Base-by-base conservation (phyloP, 2,888 invertebrate genomes). In the Tortrix viridana region DNA sequence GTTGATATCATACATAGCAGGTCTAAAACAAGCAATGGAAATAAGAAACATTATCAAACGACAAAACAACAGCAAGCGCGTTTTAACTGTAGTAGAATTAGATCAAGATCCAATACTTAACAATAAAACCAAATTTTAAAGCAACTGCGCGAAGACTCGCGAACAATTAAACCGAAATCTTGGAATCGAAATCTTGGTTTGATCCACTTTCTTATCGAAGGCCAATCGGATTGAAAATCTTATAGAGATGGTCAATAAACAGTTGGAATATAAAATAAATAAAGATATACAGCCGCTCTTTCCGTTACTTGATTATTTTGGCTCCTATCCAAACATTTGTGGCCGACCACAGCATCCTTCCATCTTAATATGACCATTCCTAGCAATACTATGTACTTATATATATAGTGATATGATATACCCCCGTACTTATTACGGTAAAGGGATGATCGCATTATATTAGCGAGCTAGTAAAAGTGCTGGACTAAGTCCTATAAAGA, bases 241-340 rank as follows among this genome's bases (percentile, higher is more conserved):
- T 71, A 73, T 75, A 70, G 67, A 67, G 76, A 80, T 77, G 74
- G 76, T 79, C 81, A 81, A 82, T 85, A 84, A 80, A 79, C 52
- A 54, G 57, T 72, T 66, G 69, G 67, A 75, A 78, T 77, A 84
- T 77, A 77, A 79, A 84, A 82, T 80, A 83, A 82, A 82, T 81
- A 82, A 80, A 74, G 72, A 78, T 79, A 76, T 74, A 80, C 69
- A 79, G 79, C 73, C 68, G 62, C 74, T 74, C 73, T 79, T 84
- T 78, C 76, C 81, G 77, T 83, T 79, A 80, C 78, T 80, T 79
- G 85, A 87, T 88, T 85, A 86, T 86, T 82, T 87, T 90, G 89
- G 90, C 89, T 65, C 60, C 65, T 69, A 73, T 82, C 90, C 88
- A 90, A 84, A 72, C 71, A 74, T 74, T 81, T 74, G 78, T 71